phyloP scores from a whole-genome alignment of 2,113 vertebrate species.

The Ranitomeya imitator region DNA sequence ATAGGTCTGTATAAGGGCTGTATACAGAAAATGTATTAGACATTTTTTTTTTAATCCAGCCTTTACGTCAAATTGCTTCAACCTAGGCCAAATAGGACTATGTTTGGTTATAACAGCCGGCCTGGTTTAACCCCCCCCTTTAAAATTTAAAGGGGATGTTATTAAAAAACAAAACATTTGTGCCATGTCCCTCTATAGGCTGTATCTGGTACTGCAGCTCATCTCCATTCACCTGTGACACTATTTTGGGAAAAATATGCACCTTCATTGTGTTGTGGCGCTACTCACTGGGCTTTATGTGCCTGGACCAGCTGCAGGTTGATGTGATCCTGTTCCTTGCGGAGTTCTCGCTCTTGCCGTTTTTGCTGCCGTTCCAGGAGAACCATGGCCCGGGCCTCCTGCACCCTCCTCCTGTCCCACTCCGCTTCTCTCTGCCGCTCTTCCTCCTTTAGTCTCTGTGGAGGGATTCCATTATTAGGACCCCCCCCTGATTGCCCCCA shows the following conservation, averaged over 20 bases:
- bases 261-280: neutral
- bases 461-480: neutral
- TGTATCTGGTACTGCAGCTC: too few species aligned
- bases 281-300: conserved; percentile 75
- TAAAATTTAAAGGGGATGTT: too few species aligned
- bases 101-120: too few species aligned
- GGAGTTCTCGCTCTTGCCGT: conserved; percentile 64
- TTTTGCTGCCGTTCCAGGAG: conserved; percentile 74
- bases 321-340: conserved; percentile 71
- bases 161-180: too few species aligned
- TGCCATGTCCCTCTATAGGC: too few species aligned
- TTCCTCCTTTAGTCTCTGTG: conserved; percentile 72
- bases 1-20: neutral
- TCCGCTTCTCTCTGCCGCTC: conserved; percentile 66
- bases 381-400: conserved; percentile 64
- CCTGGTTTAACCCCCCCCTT: too few species aligned
- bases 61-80: neutral
- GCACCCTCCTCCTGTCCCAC: conserved; percentile 65
- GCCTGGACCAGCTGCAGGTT: conserved; percentile 75
- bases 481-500: neutral
- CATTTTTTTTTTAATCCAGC: neutral
- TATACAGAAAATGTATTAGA: neutral
- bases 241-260: too few species aligned
- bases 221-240: too few species aligned
- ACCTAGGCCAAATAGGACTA: too few species aligned